Conservation (phyloP, 2,113 vertebrate species). For the Calidris pugnax region DNA sequence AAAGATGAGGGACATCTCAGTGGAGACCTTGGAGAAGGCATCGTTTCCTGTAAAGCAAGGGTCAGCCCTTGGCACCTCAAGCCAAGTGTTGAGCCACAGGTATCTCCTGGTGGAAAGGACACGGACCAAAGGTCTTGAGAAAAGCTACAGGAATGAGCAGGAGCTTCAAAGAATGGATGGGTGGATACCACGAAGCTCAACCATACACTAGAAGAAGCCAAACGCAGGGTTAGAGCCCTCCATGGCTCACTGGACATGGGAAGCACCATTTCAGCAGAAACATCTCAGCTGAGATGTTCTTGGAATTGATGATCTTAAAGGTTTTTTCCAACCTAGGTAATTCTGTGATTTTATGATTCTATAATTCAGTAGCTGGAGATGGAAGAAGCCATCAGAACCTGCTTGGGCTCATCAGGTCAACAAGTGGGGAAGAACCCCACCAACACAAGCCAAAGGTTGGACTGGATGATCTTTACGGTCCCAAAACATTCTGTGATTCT, state of each 20-base stretch:
- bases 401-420: background rate
- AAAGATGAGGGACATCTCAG: background rate
- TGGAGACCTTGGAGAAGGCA: background rate
- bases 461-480: background rate
- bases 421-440: rapidly evolving
- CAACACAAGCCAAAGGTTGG: too few species aligned
- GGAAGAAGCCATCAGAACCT: background rate
- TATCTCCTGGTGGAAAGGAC: background rate
- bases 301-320: too few species aligned
- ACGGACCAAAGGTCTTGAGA: background rate
- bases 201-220: background rate
- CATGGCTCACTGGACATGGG: background rate
- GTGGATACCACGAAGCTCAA: background rate
- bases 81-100: background rate
- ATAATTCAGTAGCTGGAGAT: too few species aligned
- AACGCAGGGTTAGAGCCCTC: background rate
- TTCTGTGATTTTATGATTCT: too few species aligned
- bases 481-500: background rate
- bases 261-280: background rate
- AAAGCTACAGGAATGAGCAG: background rate
- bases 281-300: background rate
- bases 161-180: background rate
- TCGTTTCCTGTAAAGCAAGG: background rate
- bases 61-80: background rate
- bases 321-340: too few species aligned